phyloP scores from a whole-genome alignment of 2,113 vertebrate genomes.

The Silurus glanis region DNA sequence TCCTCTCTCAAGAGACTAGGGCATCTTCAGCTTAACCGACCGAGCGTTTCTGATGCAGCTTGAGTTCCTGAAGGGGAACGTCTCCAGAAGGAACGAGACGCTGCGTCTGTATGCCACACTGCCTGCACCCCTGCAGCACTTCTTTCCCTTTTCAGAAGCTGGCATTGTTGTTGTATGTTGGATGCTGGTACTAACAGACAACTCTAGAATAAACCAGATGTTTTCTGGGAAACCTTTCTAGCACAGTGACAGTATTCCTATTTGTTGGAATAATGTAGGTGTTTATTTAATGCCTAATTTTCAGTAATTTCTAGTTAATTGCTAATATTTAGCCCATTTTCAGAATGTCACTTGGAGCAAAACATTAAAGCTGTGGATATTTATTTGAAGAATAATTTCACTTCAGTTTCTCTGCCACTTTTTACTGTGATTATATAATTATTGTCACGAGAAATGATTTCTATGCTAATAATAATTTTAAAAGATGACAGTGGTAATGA shows the following conservation, averaged over 20 bases:
- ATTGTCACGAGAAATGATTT: neutral
- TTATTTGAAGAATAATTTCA: neutral
- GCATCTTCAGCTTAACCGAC: too few species aligned
- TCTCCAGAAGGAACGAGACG: too few species aligned
- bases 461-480: neutral
- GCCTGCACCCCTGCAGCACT: too few species aligned
- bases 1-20: too few species aligned
- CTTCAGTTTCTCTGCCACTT: neutral
- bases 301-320: neutral
- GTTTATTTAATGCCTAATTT: neutral
- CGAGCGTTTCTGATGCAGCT: too few species aligned
- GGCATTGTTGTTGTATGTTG: neutral
- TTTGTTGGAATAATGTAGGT: neutral
- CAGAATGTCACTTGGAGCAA: neutral
- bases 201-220: neutral
- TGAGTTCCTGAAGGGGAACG: too few species aligned
- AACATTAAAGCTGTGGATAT: neutral
- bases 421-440: neutral
- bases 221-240: neutral
- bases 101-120: too few species aligned
- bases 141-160: too few species aligned
- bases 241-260: neutral
- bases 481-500: neutral
- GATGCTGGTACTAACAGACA: neutral
- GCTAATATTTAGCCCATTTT: neutral